A percentile compares a stretch with the other conserved stretches of the same genome.
Conservation (phyloP, 2,888 invertebrate genomes). For the Dioctria rufipes region DNA sequence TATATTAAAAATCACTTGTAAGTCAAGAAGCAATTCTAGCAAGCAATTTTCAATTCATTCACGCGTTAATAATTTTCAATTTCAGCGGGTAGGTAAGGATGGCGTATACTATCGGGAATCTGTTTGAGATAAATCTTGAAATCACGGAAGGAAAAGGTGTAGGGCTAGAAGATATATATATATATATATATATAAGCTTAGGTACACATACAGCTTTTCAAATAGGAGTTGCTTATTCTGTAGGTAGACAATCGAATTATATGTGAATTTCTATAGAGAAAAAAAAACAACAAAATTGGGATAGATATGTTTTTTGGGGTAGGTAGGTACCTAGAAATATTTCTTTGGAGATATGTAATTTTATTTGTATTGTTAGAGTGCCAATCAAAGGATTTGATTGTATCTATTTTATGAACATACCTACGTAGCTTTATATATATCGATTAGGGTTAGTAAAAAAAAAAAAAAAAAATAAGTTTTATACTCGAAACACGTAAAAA, state of each 20-base stretch:
- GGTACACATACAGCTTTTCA: not conserved
- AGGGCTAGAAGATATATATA: not conserved
- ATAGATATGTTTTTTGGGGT: not conserved
- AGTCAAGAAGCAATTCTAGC: not conserved
- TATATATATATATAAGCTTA: too few species aligned
- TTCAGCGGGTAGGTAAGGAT: not conserved
- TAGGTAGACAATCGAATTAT: not conserved
- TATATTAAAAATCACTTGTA: constrained; percentile 3
- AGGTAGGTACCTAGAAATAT: not conserved
- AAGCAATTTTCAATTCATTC: constrained; percentile 13
- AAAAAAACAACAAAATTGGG: too few species aligned
- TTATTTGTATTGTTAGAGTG: not conserved
- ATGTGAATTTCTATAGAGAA: not conserved
- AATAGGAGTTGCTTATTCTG: not conserved
- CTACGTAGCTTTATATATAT: too few species aligned
- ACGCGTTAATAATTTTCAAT: constrained; percentile 1
- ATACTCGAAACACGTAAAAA: too few species aligned
- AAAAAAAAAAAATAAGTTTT: too few species aligned
- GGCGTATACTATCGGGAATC: not conserved
- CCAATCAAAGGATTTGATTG: not conserved
- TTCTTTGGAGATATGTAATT: not conserved
- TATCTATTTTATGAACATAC: too few species aligned
- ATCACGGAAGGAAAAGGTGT: not conserved
- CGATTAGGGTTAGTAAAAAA: too few species aligned
- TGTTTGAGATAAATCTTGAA: constrained; percentile 3